Percentiles rank a stretch among this genome's conserved stretches.
Conservation (phyloP, 2,888 invertebrate species). For the Spisula solida region DNA sequence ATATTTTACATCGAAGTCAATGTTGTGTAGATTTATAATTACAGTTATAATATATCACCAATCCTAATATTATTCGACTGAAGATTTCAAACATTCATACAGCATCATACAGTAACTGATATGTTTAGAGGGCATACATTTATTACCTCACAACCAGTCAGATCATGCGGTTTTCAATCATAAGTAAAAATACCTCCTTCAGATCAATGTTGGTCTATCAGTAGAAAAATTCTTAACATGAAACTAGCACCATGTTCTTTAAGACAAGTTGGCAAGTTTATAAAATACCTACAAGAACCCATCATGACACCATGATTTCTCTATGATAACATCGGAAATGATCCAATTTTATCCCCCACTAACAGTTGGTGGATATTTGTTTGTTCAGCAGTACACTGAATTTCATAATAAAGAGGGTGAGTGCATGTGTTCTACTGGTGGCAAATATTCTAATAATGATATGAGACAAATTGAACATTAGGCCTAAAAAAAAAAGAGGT, state of each 20-base stretch:
- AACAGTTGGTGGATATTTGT: not conserved
- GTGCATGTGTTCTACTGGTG: no score
- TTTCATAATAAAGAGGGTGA: no score
- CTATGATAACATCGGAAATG: not conserved
- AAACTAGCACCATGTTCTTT: not conserved
- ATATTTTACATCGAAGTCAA: not conserved
- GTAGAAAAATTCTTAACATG: not conserved
- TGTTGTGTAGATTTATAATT: not conserved
- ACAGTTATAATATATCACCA: not conserved
- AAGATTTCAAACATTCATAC: not conserved
- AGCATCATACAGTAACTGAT: not conserved
- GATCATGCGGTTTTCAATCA: conserved; percentile 10
- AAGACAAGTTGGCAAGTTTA: conserved; percentile 2
- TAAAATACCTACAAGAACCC: not conserved
- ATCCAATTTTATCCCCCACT: conserved; percentile 1
- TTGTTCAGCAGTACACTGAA: not conserved
- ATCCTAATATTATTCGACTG: not conserved
- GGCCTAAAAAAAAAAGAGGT: no score
- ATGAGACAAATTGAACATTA: no score
- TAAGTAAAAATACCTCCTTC: not conserved
- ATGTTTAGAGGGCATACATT: not conserved
- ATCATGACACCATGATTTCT: conserved; percentile 11
- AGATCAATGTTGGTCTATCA: not conserved
- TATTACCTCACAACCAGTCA: not conserved
- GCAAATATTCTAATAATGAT: no score